These are phyloP conservation scores for Mormyrops attenuatus DNA, from an alignment of 2,797 vertebrate species.

Conservation along the genomic window DNA sequence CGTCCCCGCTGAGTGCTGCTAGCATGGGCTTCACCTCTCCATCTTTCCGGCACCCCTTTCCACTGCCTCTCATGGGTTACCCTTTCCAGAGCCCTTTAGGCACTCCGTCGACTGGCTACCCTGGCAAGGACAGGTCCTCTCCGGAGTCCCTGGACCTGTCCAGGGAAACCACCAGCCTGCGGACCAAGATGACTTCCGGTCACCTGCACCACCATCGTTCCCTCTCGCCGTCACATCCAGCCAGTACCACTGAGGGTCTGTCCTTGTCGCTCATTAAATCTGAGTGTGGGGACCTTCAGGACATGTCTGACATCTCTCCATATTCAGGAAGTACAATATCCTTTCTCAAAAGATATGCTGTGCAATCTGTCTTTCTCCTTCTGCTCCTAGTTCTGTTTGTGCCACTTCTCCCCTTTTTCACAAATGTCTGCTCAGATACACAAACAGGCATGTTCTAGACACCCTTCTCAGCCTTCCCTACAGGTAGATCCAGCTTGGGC, in stretches of 20 bases:
- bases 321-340: constrained; percentile 99
- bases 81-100: constrained; percentile 90
- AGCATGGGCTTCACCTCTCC: constrained; percentile 84
- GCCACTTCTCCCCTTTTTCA: background rate
- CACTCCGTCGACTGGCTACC: constrained; percentile 76
- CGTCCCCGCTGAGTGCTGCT: constrained; percentile 88
- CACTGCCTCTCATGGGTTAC: constrained; percentile 91
- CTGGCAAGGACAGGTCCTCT: constrained; percentile 83
- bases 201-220: constrained; percentile 75
- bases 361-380: background rate
- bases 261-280: constrained; percentile 96
- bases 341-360: constrained; percentile 58
- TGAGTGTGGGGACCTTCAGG: constrained; percentile 92
- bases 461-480: constrained; percentile 1
- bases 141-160: constrained; percentile 96
- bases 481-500: constrained; percentile 6
- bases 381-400: background rate
- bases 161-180: constrained; percentile 87
- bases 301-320: constrained; percentile 95
- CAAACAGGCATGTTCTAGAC: constrained; percentile 2
- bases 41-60: constrained; percentile 91
- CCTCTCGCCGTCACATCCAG: constrained; percentile 86
- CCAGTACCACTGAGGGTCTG: constrained; percentile 82
- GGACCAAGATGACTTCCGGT: constrained; percentile 95
- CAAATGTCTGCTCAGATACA: background rate